phyloP scores from a whole-genome alignment of 2,888 invertebrate genomes.

The Euplagia quadripunctaria region DNA sequence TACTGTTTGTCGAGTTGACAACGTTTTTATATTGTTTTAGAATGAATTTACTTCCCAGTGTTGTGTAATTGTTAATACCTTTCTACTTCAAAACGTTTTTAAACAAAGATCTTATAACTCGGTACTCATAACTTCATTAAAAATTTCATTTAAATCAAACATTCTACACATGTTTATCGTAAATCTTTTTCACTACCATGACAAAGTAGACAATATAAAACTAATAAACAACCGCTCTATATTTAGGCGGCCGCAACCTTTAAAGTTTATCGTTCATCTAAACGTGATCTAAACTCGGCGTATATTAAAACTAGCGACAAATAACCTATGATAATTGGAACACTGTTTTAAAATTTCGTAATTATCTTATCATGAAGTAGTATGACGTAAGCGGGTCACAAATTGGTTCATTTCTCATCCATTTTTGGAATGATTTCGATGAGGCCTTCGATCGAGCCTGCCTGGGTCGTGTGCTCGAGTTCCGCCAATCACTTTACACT shows the following conservation, averaged over 20 bases:
- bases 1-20: conserved; percentile 42
- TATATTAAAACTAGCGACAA: conserved; percentile 53
- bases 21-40: conserved; percentile 26
- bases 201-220: conserved; percentile 44
- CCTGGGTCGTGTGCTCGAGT: conserved; percentile 56
- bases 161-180: conserved; percentile 21
- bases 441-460: conserved; percentile 71
- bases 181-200: conserved; percentile 39
- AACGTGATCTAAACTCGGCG: conserved; percentile 36
- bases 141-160: not conserved
- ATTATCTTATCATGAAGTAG: conserved; percentile 45
- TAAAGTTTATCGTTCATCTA: conserved; percentile 45
- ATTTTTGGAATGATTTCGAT: conserved; percentile 74
- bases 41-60: not conserved
- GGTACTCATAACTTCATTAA: not conserved
- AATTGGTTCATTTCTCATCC: conserved; percentile 68
- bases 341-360: conserved; percentile 41
- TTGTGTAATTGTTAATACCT: not conserved
- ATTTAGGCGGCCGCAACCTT: conserved; percentile 37
- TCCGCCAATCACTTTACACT: conserved; percentile 76
- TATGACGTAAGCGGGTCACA: conserved; percentile 53
- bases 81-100: not conserved
- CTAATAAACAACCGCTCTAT: conserved; percentile 45
- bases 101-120: not conserved
- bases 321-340: conserved; percentile 53